Evolutionary conservation across 2,888 invertebrate genomes (phyloP).

Genomic region (Meteorus colon): DNA sequence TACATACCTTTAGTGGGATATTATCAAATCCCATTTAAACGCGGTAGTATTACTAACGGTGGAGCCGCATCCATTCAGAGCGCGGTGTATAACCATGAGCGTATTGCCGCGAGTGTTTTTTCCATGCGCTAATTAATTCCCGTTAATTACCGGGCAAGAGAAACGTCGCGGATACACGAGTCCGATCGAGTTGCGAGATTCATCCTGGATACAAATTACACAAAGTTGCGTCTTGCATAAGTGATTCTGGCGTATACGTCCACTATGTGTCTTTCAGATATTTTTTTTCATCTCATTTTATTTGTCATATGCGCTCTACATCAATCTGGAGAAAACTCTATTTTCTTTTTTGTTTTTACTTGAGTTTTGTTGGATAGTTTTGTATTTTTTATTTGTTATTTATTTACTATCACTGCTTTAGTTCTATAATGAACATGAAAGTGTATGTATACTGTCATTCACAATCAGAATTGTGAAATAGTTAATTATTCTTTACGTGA

Average conservation of each 20-base stretch:
- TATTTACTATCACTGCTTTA: not conserved
- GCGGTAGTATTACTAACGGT: conserved; percentile 39
- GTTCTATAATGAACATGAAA: not conserved
- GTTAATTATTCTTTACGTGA: not conserved
- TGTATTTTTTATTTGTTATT: not conserved
- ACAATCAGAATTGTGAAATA: too few relatives aligned
- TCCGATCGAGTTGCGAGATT: conserved; percentile 55
- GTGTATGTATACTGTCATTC: too few relatives aligned
- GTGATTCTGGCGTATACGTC: conserved; percentile 42
- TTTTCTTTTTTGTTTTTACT: too few relatives aligned
- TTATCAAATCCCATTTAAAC: conserved; percentile 38
- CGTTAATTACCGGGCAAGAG: conserved; percentile 63
- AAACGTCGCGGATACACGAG: conserved; percentile 50
- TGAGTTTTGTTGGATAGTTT: too few relatives aligned
- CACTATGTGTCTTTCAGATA: conserved; percentile 6
- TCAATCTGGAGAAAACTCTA: not conserved
- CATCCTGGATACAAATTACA: conserved; percentile 58
- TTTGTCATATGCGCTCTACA: conserved; percentile 21
- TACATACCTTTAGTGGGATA: conserved; percentile 7
- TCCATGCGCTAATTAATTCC: conserved; percentile 64
- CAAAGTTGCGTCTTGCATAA: conserved; percentile 54
- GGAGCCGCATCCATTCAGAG: conserved; percentile 43
- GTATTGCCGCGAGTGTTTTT: conserved; percentile 56
- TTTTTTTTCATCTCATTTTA: conserved; percentile 22
- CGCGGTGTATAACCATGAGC: conserved; percentile 38